Evolutionary conservation across 2,113 vertebrate genomes (phyloP).

Genomic region (Sander vitreus): DNA sequence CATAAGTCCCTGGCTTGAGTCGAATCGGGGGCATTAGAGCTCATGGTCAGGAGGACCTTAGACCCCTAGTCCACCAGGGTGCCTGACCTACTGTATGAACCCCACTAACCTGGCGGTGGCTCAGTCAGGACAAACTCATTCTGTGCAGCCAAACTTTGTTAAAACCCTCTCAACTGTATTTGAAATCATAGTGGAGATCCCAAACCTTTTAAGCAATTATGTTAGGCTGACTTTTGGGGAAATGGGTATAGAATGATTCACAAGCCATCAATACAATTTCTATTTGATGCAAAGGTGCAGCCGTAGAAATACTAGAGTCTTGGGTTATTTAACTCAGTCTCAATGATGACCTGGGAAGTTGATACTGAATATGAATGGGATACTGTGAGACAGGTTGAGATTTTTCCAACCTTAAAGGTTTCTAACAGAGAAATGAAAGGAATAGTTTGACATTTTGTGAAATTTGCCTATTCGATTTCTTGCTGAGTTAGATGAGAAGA

Average conservation of each 20-base stretch:
- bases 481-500: no score
- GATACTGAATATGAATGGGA: background rate
- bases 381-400: background rate
- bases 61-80: background rate
- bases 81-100: no score
- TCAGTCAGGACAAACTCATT: background rate
- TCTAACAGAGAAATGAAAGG: no score
- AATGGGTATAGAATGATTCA: background rate
- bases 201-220: background rate
- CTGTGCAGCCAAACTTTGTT: background rate
- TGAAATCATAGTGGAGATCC: background rate
- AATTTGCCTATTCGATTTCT: no score
- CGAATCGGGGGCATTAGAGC: background rate
- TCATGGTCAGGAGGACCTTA: background rate
- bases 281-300: background rate
- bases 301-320: background rate
- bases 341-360: background rate
- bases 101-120: background rate
- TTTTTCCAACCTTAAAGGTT: background rate
- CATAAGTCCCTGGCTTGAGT: background rate
- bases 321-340: background rate
- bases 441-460: background rate
- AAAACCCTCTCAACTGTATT: background rate
- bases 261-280: background rate
- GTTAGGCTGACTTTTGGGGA: background rate